phyloP scores from a whole-genome alignment of 1,140 invertebrate species.

The Caligus rogercresseyi region DNA sequence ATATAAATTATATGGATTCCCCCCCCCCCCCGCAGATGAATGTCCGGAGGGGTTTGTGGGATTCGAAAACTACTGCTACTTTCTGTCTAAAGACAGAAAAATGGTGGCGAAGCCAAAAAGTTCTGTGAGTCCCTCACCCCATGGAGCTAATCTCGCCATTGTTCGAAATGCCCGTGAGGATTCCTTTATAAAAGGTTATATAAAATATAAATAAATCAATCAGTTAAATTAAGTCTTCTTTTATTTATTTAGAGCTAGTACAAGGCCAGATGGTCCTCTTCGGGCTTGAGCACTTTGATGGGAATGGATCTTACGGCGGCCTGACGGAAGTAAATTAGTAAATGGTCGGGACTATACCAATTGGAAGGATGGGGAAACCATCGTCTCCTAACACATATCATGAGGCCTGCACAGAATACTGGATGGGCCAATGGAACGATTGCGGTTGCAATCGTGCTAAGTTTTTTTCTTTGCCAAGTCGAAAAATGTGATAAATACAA shows the following conservation, averaged over 20 bases:
- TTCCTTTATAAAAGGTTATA: background rate
- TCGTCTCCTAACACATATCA: background rate
- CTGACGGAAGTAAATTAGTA: background rate
- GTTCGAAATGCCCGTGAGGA: background rate
- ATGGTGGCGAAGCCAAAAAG: background rate
- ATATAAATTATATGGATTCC: background rate
- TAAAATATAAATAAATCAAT: background rate
- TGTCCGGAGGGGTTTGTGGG: background rate
- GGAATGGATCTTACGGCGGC: background rate
- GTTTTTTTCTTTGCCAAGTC: background rate
- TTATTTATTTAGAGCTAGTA: background rate
- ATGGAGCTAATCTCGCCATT: background rate
- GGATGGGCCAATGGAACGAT: background rate
- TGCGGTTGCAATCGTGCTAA: background rate
- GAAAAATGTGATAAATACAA: background rate
- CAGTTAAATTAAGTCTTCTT: background rate
- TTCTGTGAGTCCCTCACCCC: background rate
- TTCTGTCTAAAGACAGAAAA: background rate
- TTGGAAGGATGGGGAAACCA: background rate
- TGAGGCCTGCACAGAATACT: background rate
- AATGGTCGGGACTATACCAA: background rate
- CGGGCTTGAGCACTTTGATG: background rate
- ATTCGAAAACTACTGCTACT: background rate
- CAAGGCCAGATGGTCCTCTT: background rate
- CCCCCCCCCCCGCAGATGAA: background rate